A percentile compares a stretch with the other conserved stretches of the same genome.
phyloP scores from a whole-genome alignment of 2,113 vertebrate genomes.

The Struthio camelus region DNA sequence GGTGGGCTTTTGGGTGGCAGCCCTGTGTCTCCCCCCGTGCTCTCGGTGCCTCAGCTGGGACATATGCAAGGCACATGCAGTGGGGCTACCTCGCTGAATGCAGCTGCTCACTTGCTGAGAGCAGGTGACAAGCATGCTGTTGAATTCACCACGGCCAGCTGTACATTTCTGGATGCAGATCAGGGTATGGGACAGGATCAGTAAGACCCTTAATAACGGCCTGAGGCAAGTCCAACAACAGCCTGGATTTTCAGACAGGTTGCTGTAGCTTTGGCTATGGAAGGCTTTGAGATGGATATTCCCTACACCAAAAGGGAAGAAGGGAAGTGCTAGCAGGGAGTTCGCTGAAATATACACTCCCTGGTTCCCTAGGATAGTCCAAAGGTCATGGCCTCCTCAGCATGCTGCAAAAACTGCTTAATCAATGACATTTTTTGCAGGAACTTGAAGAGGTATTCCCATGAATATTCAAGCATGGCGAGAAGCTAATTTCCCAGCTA shows the following conservation, averaged over 20 bases:
- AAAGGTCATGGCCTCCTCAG: not conserved
- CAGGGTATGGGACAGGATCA: no score
- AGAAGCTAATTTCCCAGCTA: not conserved
- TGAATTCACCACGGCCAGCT: no score
- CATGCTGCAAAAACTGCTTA: not conserved
- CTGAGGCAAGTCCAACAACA: no score
- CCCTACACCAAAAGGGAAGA: not conserved
- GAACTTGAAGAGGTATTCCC: not conserved
- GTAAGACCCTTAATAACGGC: no score
- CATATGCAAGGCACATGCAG: no score
- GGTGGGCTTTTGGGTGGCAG: no score
- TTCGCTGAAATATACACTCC: not conserved
- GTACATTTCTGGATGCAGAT: no score
- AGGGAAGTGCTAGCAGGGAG: not conserved
- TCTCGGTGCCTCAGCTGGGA: no score
- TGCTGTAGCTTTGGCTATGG: not conserved
- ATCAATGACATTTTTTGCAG: not conserved
- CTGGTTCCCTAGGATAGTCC: not conserved
- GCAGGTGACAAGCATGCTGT: no score
- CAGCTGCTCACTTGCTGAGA: no score
- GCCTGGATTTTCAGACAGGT: not conserved
- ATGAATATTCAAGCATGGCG: not conserved
- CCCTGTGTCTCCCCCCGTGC: no score
- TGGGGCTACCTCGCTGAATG: no score
- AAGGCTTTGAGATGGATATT: not conserved